A percentile compares a stretch with the other conserved stretches of the same genome.
These are phyloP conservation scores for Loris lydekkerianus DNA, from an alignment of 2,797 vertebrate species.

Conservation along the genomic window DNA sequence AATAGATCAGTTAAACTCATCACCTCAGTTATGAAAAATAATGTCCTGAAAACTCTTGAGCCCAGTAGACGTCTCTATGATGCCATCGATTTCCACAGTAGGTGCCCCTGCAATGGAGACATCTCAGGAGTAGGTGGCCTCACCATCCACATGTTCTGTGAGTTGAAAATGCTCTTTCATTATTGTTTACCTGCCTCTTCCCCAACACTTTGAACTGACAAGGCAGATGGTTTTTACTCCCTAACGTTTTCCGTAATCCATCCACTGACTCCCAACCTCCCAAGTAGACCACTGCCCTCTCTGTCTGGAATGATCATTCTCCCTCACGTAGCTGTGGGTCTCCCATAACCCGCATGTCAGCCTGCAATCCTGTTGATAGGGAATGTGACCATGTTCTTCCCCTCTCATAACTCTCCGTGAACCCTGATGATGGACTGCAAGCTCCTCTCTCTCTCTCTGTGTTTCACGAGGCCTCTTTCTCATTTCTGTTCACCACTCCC, in stretches of 20 bases:
- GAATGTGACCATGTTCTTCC: not conserved
- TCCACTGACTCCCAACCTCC: not conserved
- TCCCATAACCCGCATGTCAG: not conserved
- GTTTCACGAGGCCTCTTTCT: not conserved
- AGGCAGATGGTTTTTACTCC: not conserved
- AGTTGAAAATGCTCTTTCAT: not conserved
- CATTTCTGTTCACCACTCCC: not conserved
- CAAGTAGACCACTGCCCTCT: not conserved
- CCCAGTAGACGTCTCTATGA: not conserved
- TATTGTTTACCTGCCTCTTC: not conserved
- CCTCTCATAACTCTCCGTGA: not conserved
- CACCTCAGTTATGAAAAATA: conserved; percentile 38
- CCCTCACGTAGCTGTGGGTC: not conserved
- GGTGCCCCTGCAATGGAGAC: not conserved
- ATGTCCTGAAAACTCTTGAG: not conserved
- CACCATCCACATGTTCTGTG: not conserved
- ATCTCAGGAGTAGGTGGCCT: not conserved
- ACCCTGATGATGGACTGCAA: too few species aligned
- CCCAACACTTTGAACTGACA: not conserved
- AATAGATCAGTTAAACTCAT: conserved; percentile 21
- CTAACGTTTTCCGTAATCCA: not conserved
- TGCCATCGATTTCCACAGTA: not conserved
- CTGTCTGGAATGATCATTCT: not conserved
- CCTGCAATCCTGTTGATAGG: not conserved
- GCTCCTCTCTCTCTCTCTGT: not conserved